Evolutionary conservation across 2,113 vertebrate genomes (phyloP).

Genomic region (Naja naja): DNA sequence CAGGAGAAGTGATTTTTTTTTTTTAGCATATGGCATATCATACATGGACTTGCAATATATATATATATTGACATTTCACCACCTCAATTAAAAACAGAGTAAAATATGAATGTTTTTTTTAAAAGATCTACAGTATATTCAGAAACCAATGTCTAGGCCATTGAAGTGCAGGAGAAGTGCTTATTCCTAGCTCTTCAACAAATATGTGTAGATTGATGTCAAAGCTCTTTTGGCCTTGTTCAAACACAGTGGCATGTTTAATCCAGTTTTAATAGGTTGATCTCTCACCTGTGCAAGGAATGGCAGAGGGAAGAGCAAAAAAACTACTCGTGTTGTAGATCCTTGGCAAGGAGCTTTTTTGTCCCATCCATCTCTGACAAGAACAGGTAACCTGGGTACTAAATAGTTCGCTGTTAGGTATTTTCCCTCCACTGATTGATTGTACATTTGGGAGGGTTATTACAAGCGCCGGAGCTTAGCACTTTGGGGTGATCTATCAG

Average conservation of each 20-base stretch:
- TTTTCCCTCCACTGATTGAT: constrained; percentile 64
- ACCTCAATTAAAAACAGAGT: background rate
- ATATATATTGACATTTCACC: background rate
- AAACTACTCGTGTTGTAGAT: background rate
- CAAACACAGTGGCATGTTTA: background rate
- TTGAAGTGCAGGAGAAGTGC: background rate
- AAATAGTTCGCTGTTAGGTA: constrained; percentile 45
- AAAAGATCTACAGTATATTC: too few species aligned
- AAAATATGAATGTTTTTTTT: background rate
- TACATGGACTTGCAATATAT: background rate
- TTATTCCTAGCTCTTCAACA: background rate
- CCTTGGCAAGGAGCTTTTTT: background rate
- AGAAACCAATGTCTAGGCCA: background rate
- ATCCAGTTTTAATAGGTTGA: background rate
- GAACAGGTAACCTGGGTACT: constrained; percentile 23
- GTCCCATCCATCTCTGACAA: constrained; percentile 59
- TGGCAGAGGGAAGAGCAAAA: background rate
- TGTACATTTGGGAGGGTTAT: constrained; percentile 65
- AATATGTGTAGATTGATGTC: background rate
- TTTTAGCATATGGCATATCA: background rate
- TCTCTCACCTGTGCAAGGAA: background rate
- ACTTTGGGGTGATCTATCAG: constrained; percentile 71
- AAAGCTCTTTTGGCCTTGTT: background rate
- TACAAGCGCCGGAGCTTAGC: constrained; percentile 62
- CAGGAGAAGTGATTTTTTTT: background rate